Evolutionary conservation across 1,140 invertebrate species (phyloP).

Genomic region (Copidosoma floridanum): DNA sequence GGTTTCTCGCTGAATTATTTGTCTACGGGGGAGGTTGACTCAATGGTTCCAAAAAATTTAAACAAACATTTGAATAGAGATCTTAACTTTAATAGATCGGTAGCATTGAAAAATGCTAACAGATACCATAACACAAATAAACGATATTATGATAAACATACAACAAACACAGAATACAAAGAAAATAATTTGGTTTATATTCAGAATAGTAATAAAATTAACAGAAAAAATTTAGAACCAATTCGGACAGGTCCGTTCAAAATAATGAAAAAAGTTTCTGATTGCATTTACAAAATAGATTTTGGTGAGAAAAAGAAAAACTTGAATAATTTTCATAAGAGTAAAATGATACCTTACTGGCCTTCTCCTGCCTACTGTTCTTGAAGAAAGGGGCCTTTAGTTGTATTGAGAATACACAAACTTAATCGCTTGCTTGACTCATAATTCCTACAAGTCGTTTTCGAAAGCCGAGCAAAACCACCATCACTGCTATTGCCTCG

Average conservation of each 20-base stretch:
- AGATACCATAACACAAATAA: slow-evolving; percentile 26
- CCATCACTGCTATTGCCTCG: no score
- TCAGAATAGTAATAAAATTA: background rate
- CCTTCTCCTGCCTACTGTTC: no score
- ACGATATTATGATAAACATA: slow-evolving; percentile 27
- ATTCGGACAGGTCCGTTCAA: no score
- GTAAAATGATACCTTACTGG: background rate
- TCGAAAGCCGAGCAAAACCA: no score
- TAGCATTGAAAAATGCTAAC: slow-evolving; percentile 8
- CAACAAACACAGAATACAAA: background rate
- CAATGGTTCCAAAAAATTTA: slow-evolving; percentile 16
- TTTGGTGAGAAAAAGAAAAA: background rate
- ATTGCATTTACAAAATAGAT: background rate
- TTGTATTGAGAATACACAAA: no score
- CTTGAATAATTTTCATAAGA: background rate
- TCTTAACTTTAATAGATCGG: slow-evolving; percentile 14
- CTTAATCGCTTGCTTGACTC: no score
- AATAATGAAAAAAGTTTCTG: slow-evolving; percentile 17
- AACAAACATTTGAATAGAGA: slow-evolving; percentile 15
- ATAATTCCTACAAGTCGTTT: no score
- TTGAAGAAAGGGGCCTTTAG: no score
- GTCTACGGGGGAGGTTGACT: slow-evolving; percentile 19
- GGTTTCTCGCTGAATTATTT: slow-evolving; percentile 30
- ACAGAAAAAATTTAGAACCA: no score
- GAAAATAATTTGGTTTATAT: background rate